Evolutionary conservation across 2,797 vertebrate genomes (phyloP).

Genomic region (Pseudochaenichthys georgianus): DNA sequence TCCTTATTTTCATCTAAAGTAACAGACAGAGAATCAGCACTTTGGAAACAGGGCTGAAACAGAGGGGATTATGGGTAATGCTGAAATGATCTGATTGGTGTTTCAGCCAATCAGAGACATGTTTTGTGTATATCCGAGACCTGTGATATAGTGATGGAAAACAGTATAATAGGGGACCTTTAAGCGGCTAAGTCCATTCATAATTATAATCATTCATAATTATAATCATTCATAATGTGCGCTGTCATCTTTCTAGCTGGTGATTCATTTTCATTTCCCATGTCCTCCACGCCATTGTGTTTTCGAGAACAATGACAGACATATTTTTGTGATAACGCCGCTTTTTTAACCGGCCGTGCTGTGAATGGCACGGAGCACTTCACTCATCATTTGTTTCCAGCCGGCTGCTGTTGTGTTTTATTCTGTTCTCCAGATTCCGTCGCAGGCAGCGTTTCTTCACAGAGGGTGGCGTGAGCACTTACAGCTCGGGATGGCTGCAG

Average conservation of each 20-base stretch:
- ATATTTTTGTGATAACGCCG: conserved; percentile 24
- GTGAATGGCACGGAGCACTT: conserved; percentile 28
- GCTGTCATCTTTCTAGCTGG: conserved; percentile 13
- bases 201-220: conserved; percentile 6
- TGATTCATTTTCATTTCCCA: conserved; percentile 30
- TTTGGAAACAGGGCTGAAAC: too few species aligned
- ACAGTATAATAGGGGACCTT: too few species aligned
- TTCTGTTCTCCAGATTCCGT: conserved; percentile 34
- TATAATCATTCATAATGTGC: too few species aligned
- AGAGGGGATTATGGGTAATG: too few species aligned
- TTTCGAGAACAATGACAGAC: conserved; percentile 20
- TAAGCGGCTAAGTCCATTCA: conserved; percentile 4
- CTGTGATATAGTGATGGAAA: too few species aligned
- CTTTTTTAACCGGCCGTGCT: conserved; percentile 18
- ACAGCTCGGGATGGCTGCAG: conserved; percentile 8
- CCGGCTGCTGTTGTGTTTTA: conserved; percentile 33
- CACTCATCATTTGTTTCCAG: conserved; percentile 46
- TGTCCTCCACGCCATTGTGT: background rate
- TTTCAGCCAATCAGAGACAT: too few species aligned
- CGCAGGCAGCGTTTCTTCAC: conserved; percentile 14
- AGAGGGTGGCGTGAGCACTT: conserved; percentile 47
- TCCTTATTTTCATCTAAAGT: too few species aligned
- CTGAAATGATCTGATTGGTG: too few species aligned
- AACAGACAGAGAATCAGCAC: too few species aligned
- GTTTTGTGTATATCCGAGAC: too few species aligned